Evolutionary conservation across 2,888 invertebrate species (phyloP).

Genomic region (Apeira syringaria): DNA sequence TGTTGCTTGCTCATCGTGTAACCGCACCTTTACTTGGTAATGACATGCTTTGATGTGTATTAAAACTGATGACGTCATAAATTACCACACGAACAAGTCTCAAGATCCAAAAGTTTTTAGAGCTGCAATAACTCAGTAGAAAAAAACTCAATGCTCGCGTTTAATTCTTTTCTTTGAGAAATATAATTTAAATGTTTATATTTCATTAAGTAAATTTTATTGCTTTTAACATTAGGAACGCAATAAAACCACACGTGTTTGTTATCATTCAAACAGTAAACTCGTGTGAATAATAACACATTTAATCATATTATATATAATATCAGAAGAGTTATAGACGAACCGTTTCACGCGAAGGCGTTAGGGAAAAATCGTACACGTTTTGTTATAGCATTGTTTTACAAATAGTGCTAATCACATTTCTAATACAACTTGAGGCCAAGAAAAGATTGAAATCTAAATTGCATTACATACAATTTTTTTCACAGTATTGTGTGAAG

Average conservation of each 20-base stretch:
- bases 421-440: constrained; percentile 53
- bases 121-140: background rate
- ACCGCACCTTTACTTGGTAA: constrained; percentile 47
- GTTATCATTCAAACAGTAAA: constrained; percentile 26
- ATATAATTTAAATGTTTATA: constrained; percentile 2
- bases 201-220: background rate
- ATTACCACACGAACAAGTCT: constrained; percentile 9
- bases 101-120: background rate
- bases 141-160: constrained; percentile 12
- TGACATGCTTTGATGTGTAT: constrained; percentile 33
- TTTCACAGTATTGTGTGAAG: constrained; percentile 70
- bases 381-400: constrained; percentile 58
- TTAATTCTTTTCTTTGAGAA: constrained; percentile 21
- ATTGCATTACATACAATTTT: constrained; percentile 50
- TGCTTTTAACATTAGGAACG: constrained; percentile 9
- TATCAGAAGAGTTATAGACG: constrained; percentile 30
- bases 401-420: constrained; percentile 61
- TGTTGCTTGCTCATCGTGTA: constrained; percentile 39
- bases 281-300: constrained; percentile 35
- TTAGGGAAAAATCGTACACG: no score
- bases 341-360: constrained; percentile 48
- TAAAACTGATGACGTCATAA: constrained; percentile 33
- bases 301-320: constrained; percentile 40
- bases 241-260: constrained; percentile 22
- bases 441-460: constrained; percentile 57